Evolutionary conservation across 64 coral and sea anemone genomes (phyloP).

Genomic region (Platygyra sinensis): DNA sequence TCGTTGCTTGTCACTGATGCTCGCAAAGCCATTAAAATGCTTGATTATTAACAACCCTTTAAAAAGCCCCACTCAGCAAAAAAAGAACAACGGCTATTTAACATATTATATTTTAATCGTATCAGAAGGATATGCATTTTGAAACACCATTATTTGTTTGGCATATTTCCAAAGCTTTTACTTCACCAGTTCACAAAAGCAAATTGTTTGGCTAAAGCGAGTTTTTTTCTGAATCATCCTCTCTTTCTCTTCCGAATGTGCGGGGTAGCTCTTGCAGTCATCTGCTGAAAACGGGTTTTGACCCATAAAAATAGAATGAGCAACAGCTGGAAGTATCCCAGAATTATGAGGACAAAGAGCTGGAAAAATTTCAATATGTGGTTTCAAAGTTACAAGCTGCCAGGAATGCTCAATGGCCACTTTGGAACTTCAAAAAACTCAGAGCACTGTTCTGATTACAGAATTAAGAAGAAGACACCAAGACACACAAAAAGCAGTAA

Average conservation of each 20-base stretch:
- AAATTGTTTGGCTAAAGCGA: slow-evolving; percentile 74
- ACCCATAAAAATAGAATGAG: neutral
- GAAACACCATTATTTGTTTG: too few relatives aligned
- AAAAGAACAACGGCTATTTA: neutral
- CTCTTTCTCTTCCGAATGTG: slow-evolving; percentile 65
- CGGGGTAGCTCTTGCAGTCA: slow-evolving; percentile 13
- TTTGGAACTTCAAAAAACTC: neutral
- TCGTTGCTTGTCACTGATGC: neutral
- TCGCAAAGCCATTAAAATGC: neutral
- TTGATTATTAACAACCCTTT: neutral
- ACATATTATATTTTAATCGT: neutral
- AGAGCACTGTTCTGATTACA: neutral
- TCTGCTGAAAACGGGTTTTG: slow-evolving; percentile 53
- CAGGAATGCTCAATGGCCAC: neutral
- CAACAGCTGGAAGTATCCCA: slow-evolving; percentile 1
- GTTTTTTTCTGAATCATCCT: slow-evolving; percentile 63
- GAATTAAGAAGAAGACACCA: neutral
- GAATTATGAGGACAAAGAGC: neutral
- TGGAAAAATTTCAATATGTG: neutral
- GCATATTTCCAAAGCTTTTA: neutral
- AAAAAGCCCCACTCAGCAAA: neutral
- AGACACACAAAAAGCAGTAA: neutral
- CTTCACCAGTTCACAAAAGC: slow-evolving; percentile 84
- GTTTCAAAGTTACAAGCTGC: slow-evolving; percentile 16
- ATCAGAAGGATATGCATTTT: neutral